Evolutionary conservation across 2,888 invertebrate genomes (phyloP), one percentile per base, ranked within the genome.

Genomic region (Smittia sp.): DNA sequence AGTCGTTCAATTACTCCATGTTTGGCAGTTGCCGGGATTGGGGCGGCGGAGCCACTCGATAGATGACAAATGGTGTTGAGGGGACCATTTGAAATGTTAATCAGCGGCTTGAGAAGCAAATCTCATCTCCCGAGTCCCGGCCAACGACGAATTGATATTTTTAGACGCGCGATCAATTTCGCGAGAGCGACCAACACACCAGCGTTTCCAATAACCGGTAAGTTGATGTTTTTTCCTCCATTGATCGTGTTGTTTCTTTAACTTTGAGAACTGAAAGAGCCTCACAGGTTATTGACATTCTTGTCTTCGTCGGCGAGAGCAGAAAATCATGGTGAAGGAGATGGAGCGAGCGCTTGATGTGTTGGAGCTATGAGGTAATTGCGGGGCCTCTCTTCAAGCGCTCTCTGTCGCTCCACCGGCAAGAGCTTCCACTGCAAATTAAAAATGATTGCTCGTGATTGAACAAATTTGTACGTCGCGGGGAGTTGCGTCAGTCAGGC

Each of bases 221-320:
- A 72, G 62, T 58, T 22, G 18, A 22, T 54, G 52, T 72, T 62
- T 22, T 38, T 39, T 22, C 22, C 20, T 39, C 69, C 24, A 46
- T 46, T 41, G 41, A 15, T 68, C 7, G 25, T 69, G 52, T 69
- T 69, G 54, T 41, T 68, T 39, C 68, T 68, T 70, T 70, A 72
- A 62, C 58, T 62, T 72, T 72, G 62, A 72, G 54, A 62, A 41
- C 18, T 27, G 58, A 72, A 72, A 72, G 54, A 72, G 54, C 25
- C 27, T 69, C 41, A 27, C 69, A 69, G 72, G 72, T 72, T 72
- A 72, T 72, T 72, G 72, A 72, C 72, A 72, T 62, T 72, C 62
- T 72, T 72, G 27, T 27, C 38, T 39, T 72, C 3, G 27, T 41
- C 54, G 27, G 38, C n/a, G 52, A 58, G 72, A 27, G 32, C 18